Evolutionary conservation across 2,797 vertebrate genomes (phyloP), one percentile per base, ranked within the genome.

Genomic region (Hypotaenidia okinawae): DNA sequence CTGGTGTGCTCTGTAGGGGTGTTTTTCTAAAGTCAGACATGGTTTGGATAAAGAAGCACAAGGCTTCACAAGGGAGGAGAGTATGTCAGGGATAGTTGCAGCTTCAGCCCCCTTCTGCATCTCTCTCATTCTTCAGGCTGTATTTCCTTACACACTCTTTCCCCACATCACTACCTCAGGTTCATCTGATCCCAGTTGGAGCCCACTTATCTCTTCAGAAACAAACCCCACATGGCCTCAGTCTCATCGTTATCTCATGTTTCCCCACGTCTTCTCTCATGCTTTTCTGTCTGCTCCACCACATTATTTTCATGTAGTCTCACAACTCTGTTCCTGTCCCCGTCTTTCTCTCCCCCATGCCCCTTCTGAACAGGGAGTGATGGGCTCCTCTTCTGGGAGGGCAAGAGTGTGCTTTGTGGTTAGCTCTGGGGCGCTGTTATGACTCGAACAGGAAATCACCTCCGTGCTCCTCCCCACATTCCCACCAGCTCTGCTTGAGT

Each of bases 391-490:
- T 39, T 61, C 63, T 76, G 70, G 63, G 52, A 95, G 86, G 52
- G 88, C 86, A 67, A 35, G 69, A 52, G 16, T 28, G 35, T 73
- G 67, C 84, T 89, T 37, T 89, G 92, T 68, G 96, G 93, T 95
- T 85, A 82, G 39, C 23, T 84, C 77, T 89, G 0, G 1, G 68
- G 32, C 4, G 2, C 75, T 91, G 84, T 39, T 93, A 75, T 87
- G 89, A 92, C 87, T 94, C 1, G 7, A 87, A 80, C 90, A 94
- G 94, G 93, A 96, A 95, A 87, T 86, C 62, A 52, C 87, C 51
- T 79, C 67, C 0, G 17, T 55, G 61, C 64, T 80, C 78, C 89
- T 93, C 89, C 72, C 81, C 84, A n/a, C 68, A 74, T 94, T 94
- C 94, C 82, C 92, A 95, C 75, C 84, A 62, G 54, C 1, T 2